Evolutionary conservation across 2,113 vertebrate genomes (phyloP), one percentile per base, ranked within the genome.

Genomic region (Piprites chloris): DNA sequence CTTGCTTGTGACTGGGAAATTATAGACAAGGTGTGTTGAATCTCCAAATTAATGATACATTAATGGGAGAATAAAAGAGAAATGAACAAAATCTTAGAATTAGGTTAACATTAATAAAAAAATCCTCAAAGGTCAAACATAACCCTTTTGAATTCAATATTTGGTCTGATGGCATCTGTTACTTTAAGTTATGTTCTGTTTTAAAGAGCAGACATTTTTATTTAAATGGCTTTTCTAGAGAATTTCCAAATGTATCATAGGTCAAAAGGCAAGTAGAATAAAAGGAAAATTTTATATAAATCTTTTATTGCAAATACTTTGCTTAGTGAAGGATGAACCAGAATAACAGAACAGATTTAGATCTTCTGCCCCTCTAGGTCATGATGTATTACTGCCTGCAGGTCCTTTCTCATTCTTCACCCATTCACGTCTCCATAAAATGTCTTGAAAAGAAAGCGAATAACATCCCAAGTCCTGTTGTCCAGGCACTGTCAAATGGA

Each of bases 291-390:
- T 65, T 81, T 5, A 53, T 78, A 68, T 68, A 93, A 90, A 89
- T 82, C 3, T 65, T 90, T 92, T 72, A 50, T 75, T 85, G 53
- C 44, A 92, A 89, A 90, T 92, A 85, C 44, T 96, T 95, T 95
- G 46, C 76, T 93, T 76, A 75, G 69, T 85, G 86, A 93, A 47
- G 69, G 50, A 93, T 93, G 78, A 89, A 62, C 62, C 84, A 85
- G 80, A 89, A 90, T 81, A 96, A 96, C 68, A 81, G 69, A 96
- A 53, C 44, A 90, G 93, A 93, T 92, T 90, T 89, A 95, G 73
- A 35, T 94, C 80, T 86, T 81, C 73, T 92, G 82, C 41, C n/a
- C 49, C 30, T 87, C 56, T n/a, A 78, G 77, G 83, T 95, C 79
- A 62, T 90, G 83, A 93, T 93, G 21, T 79, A 93, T 95, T 95